Base-by-base conservation (phyloP, 2,113 vertebrate genomes). In the Castor canadensis region DNA sequence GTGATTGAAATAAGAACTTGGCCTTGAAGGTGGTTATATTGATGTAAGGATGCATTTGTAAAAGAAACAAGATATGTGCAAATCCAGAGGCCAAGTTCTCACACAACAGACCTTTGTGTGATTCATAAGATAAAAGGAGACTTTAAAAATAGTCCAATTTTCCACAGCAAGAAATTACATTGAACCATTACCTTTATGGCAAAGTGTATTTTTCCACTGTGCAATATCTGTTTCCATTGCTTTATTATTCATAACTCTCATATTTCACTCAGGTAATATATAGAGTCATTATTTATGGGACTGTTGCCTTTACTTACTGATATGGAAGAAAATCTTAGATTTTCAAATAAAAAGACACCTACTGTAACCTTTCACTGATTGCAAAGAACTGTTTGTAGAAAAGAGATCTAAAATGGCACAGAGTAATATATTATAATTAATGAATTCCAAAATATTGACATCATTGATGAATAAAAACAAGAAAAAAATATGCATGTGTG, bases 141-240 rank as follows among this genome's bases (percentile, higher is more conserved):
- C 79, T 91, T 94, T 32, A 3, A 85, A 88, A 82, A 77, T 40
- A 43, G 47, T 87, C 97, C 95, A 40, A 1, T 56, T 93, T 97
- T 96, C 77, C 95, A 92, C 49, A 97, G 89, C 66, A 96, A 97
- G 88, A 93, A 97, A 91, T 95, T 86, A 93, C 60, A 38, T 38
- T 83, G 66, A 88, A 82, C 94, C 86, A 49, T 94, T 97, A 95
- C 89, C 96, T n/a, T 35, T 95, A 95, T 92, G 86, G 91, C 96
- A 96, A 95, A 90, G 96, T 96, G 45, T 87, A 97, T 98, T 98
- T 98, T 97, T 97, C 89, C 87, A 89, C 94, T 73, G 3, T 92
- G 64, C 72, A 91, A 90, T 96, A 98, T 98, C 96, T 85, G 92
- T 98, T 98, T 98, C 96, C 97, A 97, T 97, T 97, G 95, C 96